Percentiles rank a stretch among this genome's conserved stretches.
These are phyloP conservation scores for Nomada fucata DNA, from an alignment of 2,888 invertebrate species.

Conservation along the genomic window DNA sequence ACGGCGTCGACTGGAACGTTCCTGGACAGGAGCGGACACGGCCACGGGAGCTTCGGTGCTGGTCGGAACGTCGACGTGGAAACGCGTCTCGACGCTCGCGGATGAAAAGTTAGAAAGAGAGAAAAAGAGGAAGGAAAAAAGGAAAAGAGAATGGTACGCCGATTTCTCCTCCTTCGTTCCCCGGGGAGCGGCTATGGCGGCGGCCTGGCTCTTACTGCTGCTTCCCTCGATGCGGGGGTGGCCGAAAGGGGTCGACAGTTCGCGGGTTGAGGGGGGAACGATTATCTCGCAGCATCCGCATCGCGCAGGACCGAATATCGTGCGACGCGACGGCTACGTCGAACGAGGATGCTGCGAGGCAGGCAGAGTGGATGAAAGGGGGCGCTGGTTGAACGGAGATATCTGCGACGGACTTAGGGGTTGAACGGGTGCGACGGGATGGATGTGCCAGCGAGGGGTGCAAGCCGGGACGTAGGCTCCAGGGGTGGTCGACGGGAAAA, in stretches of 20 bases:
- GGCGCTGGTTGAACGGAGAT: conserved; percentile 36
- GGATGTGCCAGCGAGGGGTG: conserved; percentile 9
- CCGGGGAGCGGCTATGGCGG: conserved; percentile 84
- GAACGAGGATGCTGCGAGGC: conserved; percentile 27
- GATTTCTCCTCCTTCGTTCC: conserved; percentile 70
- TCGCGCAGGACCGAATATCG: conserved; percentile 79
- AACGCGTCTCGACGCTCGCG: conserved; percentile 25
- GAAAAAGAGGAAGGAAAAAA: conserved; percentile 51
- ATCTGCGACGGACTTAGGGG: background rate
- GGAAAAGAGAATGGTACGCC: conserved; percentile 63
- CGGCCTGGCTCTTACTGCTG: conserved; percentile 83
- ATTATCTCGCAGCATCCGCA: conserved; percentile 80
- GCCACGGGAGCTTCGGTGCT: background rate
- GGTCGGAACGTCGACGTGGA: conserved; percentile 44
- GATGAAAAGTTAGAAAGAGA: conserved; percentile 26
- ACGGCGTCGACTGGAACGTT: background rate
- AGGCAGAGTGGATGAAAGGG: conserved; percentile 23
- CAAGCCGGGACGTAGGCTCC: background rate
- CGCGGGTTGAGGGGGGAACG: conserved; percentile 64
- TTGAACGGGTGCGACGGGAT: conserved; percentile 5
- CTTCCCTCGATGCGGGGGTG: conserved; percentile 61
- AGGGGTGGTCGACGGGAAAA: conserved; percentile 6
- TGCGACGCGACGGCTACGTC: conserved; percentile 52
- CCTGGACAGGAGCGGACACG: background rate
- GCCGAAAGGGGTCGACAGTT: conserved; percentile 49